Conservation (phyloP, 53 echinoderm and acorn worm genomes). For the Arbacia lixula region DNA sequence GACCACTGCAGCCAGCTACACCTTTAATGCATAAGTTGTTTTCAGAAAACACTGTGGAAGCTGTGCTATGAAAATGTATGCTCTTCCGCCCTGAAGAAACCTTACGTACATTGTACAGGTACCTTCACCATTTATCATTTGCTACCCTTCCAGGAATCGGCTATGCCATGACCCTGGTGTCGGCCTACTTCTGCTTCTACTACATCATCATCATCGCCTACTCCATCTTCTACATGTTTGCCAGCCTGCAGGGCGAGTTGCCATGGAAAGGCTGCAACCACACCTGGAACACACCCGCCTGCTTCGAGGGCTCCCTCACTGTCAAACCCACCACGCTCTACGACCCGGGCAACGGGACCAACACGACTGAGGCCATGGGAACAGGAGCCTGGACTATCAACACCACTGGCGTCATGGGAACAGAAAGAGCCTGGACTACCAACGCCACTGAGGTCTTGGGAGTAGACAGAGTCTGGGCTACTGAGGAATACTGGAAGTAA, state of each 20-base stretch:
- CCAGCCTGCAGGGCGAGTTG: slow-evolving; percentile 65
- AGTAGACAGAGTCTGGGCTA: slow-evolving; percentile 55
- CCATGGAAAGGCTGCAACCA: slow-evolving; percentile 79
- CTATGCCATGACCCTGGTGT: slow-evolving; percentile 79
- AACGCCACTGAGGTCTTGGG: not conserved
- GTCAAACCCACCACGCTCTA: not conserved
- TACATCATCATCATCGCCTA: slow-evolving; percentile 91
- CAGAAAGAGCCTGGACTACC: too few species aligned
- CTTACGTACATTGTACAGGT: too few species aligned
- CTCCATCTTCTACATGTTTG: slow-evolving; percentile 83
- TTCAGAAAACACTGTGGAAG: too few species aligned
- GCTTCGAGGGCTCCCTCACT: slow-evolving; percentile 43
- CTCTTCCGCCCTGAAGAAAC: too few species aligned
- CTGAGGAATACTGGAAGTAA: slow-evolving; percentile 82
- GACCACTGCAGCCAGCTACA: too few species aligned
- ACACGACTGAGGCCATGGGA: not conserved
- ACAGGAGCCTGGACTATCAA: not conserved
- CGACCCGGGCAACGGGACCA: not conserved
- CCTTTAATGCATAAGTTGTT: too few species aligned
- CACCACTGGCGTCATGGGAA: not conserved
- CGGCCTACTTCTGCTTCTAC: slow-evolving; percentile 82
- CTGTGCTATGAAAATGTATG: too few species aligned
- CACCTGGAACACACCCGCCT: slow-evolving; percentile 70
- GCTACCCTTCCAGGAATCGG: slow-evolving; percentile 83
- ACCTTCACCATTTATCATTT: too few species aligned